Percentiles rank a stretch among this genome's conserved stretches.
phyloP scores from a whole-genome alignment of 2,797 vertebrate genomes.

The Knipowitschia caucasica region DNA sequence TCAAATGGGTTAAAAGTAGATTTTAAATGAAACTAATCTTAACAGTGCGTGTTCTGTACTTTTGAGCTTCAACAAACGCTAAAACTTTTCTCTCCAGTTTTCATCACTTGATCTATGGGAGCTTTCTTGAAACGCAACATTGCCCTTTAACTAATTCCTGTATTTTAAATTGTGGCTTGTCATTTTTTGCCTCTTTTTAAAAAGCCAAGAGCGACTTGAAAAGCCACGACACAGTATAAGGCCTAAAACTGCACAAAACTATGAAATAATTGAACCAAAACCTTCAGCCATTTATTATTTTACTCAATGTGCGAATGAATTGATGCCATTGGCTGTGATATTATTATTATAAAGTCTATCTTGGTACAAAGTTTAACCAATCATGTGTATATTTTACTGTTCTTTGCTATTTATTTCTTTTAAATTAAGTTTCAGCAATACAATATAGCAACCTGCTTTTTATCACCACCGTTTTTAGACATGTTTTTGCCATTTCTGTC shows the following conservation, averaged over 20 bases:
- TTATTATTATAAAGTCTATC: slow-evolving; percentile 15
- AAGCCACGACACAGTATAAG: slow-evolving; percentile 19
- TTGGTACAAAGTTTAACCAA: slow-evolving; percentile 37
- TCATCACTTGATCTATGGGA: not conserved
- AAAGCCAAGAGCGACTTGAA: slow-evolving; percentile 46
- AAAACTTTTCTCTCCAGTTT: not conserved
- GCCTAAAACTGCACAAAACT: slow-evolving; percentile 32
- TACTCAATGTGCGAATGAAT: slow-evolving; percentile 27
- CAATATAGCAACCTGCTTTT: slow-evolving; percentile 1
- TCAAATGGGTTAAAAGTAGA: no score
- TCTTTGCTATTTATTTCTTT: slow-evolving; percentile 76
- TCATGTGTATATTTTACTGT: slow-evolving; percentile 52
- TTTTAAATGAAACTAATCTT: no score
- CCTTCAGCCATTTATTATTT: slow-evolving; percentile 26
- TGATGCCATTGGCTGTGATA: slow-evolving; percentile 17
- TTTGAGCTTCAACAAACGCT: not conserved
- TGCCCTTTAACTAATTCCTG: not conserved
- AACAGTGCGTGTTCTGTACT: not conserved
- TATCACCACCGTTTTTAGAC: slow-evolving; percentile 16
- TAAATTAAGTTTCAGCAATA: slow-evolving; percentile 67
- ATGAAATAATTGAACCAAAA: slow-evolving; percentile 26
- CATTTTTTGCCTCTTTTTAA: slow-evolving; percentile 37
- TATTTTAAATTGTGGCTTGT: not conserved
- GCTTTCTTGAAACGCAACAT: slow-evolving; percentile 3
- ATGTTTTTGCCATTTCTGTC: slow-evolving; percentile 47